Evolutionary conservation across 2,888 invertebrate genomes (phyloP).

Genomic region (Aethes cnicana): DNA sequence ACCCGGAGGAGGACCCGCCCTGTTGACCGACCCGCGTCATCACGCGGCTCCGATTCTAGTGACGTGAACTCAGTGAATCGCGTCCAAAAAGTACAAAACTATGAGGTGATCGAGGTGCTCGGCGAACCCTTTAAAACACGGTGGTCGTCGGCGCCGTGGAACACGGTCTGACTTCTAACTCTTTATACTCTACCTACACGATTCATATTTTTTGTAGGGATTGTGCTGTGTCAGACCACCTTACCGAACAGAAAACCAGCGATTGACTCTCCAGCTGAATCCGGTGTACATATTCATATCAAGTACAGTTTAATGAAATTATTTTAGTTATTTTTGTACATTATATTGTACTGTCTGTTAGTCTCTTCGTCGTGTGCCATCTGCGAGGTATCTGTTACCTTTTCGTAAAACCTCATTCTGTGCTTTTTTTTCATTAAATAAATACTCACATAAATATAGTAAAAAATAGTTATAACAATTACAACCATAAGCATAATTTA

Average conservation of each 20-base stretch:
- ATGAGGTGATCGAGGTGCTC: conserved; percentile 41
- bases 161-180: conserved; percentile 38
- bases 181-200: conserved; percentile 44
- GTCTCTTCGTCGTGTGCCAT: conserved; percentile 75
- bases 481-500: conserved; percentile 79
- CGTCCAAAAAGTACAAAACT: conserved; percentile 65
- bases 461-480: conserved; percentile 64
- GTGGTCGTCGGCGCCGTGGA: conserved; percentile 22
- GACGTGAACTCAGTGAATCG: conserved; percentile 56
- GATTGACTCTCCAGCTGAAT: conserved; percentile 42
- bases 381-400: conserved; percentile 69
- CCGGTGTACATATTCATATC: conserved; percentile 74
- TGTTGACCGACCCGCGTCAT: conserved; percentile 73
- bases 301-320: conserved; percentile 75
- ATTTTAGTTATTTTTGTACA: conserved; percentile 60
- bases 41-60: conserved; percentile 52
- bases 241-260: conserved; percentile 42
- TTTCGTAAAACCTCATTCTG: conserved; percentile 69
- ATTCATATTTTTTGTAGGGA: conserved; percentile 27
- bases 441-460: conserved; percentile 77
- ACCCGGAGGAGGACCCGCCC: conserved; percentile 51
- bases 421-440: conserved; percentile 67
- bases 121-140: conserved; percentile 43
- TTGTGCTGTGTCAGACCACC: conserved; percentile 29
- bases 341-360: conserved; percentile 65